These are phyloP conservation scores for Microtus oregoni DNA, from an alignment of 2,113 vertebrate genomes.

Conservation along the genomic window DNA sequence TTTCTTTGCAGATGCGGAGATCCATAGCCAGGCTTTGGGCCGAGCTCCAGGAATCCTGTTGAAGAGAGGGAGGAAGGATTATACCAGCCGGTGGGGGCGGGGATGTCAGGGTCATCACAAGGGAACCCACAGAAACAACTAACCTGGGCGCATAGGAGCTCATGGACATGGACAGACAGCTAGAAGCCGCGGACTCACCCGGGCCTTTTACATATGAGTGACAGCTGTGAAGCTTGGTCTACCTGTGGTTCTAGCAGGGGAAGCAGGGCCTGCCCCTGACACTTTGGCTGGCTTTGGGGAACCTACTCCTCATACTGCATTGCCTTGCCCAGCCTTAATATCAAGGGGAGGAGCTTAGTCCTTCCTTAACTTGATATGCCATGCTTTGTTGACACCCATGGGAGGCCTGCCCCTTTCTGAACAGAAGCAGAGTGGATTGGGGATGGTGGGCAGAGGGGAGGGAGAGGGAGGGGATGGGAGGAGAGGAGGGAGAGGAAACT, in stretches of 20 bases:
- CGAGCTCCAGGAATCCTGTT: background rate
- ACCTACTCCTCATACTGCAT: background rate
- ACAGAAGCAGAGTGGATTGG: background rate
- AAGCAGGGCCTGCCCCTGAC: too few species aligned
- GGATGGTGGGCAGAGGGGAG: too few species aligned
- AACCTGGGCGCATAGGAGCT: background rate
- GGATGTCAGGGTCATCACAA: background rate
- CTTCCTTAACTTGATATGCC: background rate
- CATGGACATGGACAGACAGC: background rate
- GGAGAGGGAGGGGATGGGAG: background rate
- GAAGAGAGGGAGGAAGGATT: background rate
- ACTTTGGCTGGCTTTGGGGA: background rate
- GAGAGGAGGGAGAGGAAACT: background rate
- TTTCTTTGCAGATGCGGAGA: background rate
- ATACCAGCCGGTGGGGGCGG: background rate
- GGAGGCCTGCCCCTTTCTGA: too few species aligned
- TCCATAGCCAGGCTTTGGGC: background rate
- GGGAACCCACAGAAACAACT: background rate
- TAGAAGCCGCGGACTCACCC: background rate
- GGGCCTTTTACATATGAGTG: background rate
- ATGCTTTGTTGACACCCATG: background rate
- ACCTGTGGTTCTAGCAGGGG: background rate
- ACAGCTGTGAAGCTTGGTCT: background rate
- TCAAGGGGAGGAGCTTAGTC: background rate
- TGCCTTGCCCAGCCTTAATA: background rate